These are phyloP conservation scores for Lutjanus argentimaculatus DNA, from an alignment of 2,797 vertebrate genomes.

Conservation along the genomic window DNA sequence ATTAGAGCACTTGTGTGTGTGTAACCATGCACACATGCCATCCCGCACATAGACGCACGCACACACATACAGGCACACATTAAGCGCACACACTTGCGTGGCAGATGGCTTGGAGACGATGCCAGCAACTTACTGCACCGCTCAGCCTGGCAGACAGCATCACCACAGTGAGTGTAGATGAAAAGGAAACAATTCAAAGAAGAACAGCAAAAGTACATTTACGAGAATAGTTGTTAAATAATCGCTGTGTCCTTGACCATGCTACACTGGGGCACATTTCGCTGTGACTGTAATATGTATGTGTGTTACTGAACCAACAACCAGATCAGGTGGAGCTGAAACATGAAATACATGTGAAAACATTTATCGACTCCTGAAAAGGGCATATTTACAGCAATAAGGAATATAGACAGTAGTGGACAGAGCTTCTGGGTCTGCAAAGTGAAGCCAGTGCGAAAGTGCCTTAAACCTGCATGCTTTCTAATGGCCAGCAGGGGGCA, in stretches of 20 bases:
- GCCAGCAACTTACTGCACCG: conserved; percentile 66
- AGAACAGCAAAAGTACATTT: background rate
- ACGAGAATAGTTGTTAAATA: conserved; percentile 8
- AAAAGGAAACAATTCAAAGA: conserved; percentile 18
- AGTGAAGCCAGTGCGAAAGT: too few species aligned
- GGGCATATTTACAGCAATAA: too few species aligned
- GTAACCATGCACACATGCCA: conserved; percentile 64
- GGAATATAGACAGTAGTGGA: too few species aligned
- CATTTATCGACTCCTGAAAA: too few species aligned
- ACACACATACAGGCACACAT: conserved; percentile 24
- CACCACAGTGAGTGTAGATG: conserved; percentile 20
- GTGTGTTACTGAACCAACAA: conserved; percentile 2
- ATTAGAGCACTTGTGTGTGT: conserved; percentile 77
- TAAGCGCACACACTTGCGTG: conserved; percentile 49
- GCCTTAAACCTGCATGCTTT: too few species aligned
- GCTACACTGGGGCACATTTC: background rate
- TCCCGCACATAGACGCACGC: conserved; percentile 13
- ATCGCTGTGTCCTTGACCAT: background rate
- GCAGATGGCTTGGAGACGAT: conserved; percentile 84
- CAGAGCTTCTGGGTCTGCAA: too few species aligned
- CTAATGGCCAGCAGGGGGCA: too few species aligned
- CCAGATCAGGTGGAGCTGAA: conserved; percentile 5
- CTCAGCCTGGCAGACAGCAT: conserved; percentile 46
- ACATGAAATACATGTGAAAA: background rate
- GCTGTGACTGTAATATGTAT: background rate